phyloP scores from a whole-genome alignment of 2,888 invertebrate species.

The Cheiracanthium punctorium region DNA sequence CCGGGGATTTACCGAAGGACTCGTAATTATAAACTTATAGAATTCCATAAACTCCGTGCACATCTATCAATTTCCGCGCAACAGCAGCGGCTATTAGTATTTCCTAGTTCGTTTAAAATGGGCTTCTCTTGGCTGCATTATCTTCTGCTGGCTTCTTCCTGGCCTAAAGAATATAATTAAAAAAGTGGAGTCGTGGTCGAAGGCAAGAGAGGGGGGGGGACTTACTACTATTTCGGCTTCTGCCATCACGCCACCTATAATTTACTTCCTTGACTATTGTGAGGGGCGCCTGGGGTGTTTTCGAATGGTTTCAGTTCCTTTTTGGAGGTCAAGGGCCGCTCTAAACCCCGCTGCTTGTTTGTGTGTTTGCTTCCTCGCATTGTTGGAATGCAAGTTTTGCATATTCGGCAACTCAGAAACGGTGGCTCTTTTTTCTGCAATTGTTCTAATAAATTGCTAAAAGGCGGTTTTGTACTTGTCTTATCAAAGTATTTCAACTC shows the following conservation, averaged over 20 bases:
- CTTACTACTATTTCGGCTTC: conserved; percentile 31
- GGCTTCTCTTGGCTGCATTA: conserved; percentile 43
- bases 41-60: conserved; percentile 51
- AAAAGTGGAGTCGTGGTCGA: conserved; percentile 20
- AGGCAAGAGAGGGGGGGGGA: not conserved
- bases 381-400: conserved; percentile 8
- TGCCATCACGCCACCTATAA: conserved; percentile 57
- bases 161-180: conserved; percentile 50
- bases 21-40: conserved; percentile 38
- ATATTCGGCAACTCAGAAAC: not conserved
- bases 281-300: conserved; percentile 39
- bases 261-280: conserved; percentile 57
- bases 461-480: not conserved
- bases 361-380: conserved; percentile 14
- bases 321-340: conserved; percentile 56
- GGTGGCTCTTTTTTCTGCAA: not conserved
- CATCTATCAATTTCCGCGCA: conserved; percentile 48
- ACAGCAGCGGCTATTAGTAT: conserved; percentile 46
- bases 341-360: conserved; percentile 19
- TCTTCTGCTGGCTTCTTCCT: conserved; percentile 21
- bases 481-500: too few species aligned
- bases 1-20: conserved; percentile 10
- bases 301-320: conserved; percentile 32
- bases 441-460: not conserved
- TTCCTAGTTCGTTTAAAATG: conserved; percentile 52